phyloP scores from a whole-genome alignment of 2,888 invertebrate genomes.

The Parasteatoda lunata region DNA sequence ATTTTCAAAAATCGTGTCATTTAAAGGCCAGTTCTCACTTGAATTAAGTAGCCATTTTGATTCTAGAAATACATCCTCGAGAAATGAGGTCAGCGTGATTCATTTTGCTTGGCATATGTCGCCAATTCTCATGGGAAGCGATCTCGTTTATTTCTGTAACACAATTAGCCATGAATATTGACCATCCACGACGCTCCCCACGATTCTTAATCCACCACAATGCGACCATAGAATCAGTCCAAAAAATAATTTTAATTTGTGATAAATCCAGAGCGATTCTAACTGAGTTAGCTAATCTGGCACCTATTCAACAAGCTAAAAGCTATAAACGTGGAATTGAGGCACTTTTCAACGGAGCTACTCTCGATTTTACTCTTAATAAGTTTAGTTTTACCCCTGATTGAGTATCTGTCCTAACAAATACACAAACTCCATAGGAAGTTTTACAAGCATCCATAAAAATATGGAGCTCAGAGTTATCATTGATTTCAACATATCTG shows the following conservation, averaged over 20 bases:
- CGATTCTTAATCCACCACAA: too few relatives aligned
- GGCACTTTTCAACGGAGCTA: neutral
- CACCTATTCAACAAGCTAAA: neutral
- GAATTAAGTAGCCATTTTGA: neutral
- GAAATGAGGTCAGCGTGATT: conserved; percentile 16
- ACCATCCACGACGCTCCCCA: neutral
- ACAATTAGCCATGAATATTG: conserved; percentile 4
- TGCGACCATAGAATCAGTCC: too few relatives aligned
- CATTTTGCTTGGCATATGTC: neutral
- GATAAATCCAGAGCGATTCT: conserved; percentile 15
- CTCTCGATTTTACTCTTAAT: neutral
- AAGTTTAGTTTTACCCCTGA: neutral
- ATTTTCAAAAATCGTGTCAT: neutral
- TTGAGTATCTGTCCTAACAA: neutral
- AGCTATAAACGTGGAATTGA: conserved; percentile 5
- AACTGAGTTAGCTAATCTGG: conserved; percentile 10
- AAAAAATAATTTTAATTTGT: too few relatives aligned
- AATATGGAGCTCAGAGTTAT: conserved; percentile 1
- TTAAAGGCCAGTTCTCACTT: neutral
- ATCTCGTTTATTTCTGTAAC: neutral
- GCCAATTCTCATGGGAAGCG: neutral
- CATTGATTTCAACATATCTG: neutral
- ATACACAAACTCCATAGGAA: too few relatives aligned
- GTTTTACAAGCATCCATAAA: conserved; percentile 2
- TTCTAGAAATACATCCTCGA: neutral